These are phyloP conservation scores for Cephalophus harveyi DNA, from an alignment of 2,113 vertebrate genomes.

Conservation along the genomic window DNA sequence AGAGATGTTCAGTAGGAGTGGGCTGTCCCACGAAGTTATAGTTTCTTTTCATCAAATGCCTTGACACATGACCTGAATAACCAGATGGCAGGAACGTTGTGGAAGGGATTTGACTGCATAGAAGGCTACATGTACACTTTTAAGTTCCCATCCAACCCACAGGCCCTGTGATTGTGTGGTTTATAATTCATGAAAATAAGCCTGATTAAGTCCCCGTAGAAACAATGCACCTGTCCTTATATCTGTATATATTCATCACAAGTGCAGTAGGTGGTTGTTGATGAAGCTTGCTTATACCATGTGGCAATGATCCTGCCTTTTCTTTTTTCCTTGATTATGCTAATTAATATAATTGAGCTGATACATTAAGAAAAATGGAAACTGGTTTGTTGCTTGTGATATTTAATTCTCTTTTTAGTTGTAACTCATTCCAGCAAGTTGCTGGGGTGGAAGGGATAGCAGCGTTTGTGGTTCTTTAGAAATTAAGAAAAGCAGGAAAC, in stretches of 20 bases:
- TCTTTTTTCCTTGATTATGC: not conserved
- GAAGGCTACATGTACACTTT: not conserved
- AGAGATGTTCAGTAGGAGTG: not conserved
- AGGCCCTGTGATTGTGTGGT: not conserved
- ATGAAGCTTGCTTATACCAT: not conserved
- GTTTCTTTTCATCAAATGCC: not conserved
- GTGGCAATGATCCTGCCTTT: not conserved
- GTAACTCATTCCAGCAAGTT: not conserved
- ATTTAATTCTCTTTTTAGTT: constrained; percentile 20
- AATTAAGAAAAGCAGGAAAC: not conserved
- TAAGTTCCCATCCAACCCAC: not conserved
- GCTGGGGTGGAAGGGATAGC: not conserved
- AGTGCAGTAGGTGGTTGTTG: not conserved
- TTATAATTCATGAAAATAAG: not conserved
- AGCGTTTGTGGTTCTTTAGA: not conserved
- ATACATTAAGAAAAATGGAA: not conserved
- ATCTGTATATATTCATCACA: not conserved
- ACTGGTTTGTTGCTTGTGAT: not conserved
- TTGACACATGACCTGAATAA: not conserved
- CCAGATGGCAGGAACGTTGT: not conserved
- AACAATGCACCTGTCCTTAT: not conserved
- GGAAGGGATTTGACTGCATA: not conserved
- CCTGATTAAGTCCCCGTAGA: not conserved
- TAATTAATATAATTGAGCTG: not conserved
- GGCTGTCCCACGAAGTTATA: not conserved